A percentile compares a stretch with the other conserved stretches of the same genome.
phyloP scores from a whole-genome alignment of 2,797 vertebrate genomes.

The Oceanodroma leucorhoa region DNA sequence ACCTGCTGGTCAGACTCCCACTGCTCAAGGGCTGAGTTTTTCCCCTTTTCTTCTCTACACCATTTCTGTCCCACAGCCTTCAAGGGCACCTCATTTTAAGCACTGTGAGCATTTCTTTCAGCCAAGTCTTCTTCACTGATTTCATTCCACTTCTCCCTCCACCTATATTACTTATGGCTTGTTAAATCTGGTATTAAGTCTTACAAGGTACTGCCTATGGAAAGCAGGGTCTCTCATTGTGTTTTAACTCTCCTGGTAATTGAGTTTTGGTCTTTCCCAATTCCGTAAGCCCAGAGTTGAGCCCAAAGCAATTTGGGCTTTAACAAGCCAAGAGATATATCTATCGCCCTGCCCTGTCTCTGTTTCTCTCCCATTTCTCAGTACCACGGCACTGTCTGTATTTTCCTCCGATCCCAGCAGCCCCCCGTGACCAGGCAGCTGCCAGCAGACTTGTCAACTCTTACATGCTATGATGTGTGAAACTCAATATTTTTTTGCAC shows the following conservation, averaged over 20 bases:
- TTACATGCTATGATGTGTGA: conserved; percentile 56
- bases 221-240: background rate
- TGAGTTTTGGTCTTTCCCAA: background rate
- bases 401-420: background rate
- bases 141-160: background rate
- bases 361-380: background rate
- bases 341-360: background rate
- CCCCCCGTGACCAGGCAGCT: conserved; percentile 30
- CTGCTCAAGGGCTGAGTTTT: background rate
- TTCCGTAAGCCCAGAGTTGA: background rate
- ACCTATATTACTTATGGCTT: background rate
- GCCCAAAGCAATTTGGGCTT: background rate
- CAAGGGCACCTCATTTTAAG: background rate
- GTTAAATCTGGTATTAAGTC: background rate
- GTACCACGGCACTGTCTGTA: background rate
- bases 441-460: conserved; percentile 60
- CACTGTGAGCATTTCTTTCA: background rate
- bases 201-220: background rate
- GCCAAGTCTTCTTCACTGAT: background rate
- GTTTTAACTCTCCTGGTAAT: background rate
- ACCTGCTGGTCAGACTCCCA: background rate
- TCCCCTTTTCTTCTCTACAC: background rate
- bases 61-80: background rate
- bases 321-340: background rate
- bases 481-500: conserved; percentile 59